phyloP scores from a whole-genome alignment of 1,140 invertebrate species.

The Aethina tumida region DNA sequence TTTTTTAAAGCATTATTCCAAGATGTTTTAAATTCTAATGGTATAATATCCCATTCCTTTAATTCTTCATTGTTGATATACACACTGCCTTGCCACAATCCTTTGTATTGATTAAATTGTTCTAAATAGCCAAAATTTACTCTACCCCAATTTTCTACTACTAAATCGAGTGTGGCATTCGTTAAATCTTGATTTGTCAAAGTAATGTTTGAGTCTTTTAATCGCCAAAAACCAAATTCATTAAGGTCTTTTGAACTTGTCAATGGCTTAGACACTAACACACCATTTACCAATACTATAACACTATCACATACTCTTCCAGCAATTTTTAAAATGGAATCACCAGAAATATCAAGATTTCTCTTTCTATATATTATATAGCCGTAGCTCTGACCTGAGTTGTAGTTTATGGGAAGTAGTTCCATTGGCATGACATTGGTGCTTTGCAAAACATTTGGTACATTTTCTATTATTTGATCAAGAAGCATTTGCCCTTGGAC shows the following conservation, averaged over 20 bases:
- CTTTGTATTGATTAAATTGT: slow-evolving; percentile 41
- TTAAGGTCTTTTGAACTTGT: slow-evolving; percentile 29
- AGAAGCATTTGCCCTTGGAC: too few relatives aligned
- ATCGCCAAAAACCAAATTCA: slow-evolving; percentile 40
- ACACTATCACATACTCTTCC: slow-evolving; percentile 44
- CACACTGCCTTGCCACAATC: slow-evolving; percentile 39
- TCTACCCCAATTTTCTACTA: slow-evolving; percentile 51
- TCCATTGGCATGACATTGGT: slow-evolving; percentile 49
- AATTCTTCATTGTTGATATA: slow-evolving; percentile 35
- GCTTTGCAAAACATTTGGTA: too few relatives aligned
- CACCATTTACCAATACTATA: slow-evolving; percentile 39
- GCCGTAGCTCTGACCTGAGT: slow-evolving; percentile 48
- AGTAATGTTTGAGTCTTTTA: slow-evolving; percentile 28
- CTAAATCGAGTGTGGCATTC: slow-evolving; percentile 38
- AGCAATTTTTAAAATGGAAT: slow-evolving; percentile 34
- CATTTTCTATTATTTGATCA: too few relatives aligned
- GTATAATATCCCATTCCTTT: slow-evolving; percentile 39
- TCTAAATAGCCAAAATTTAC: slow-evolving; percentile 44
- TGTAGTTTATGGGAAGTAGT: slow-evolving; percentile 41
- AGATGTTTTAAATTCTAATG: slow-evolving; percentile 42
- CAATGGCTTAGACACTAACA: slow-evolving; percentile 33
- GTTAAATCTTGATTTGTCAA: slow-evolving; percentile 14
- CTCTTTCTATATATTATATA: slow-evolving; percentile 43
- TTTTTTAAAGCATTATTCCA: slow-evolving; percentile 28
- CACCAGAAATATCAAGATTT: slow-evolving; percentile 21